These are phyloP conservation scores for Ariopsis seemanni DNA, from an alignment of 2,113 vertebrate genomes.

Conservation along the genomic window DNA sequence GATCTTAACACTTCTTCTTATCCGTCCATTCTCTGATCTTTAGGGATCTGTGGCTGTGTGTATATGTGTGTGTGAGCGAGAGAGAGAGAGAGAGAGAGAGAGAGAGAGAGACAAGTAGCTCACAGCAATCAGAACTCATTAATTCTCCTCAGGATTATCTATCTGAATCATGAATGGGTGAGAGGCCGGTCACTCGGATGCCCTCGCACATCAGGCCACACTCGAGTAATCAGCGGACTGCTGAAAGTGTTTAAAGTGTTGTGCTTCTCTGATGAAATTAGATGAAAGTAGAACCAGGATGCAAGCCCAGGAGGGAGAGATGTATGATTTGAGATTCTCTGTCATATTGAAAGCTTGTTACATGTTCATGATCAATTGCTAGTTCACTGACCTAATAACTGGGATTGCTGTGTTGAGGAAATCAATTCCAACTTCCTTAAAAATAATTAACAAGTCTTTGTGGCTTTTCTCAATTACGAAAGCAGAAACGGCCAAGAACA, in stretches of 20 bases:
- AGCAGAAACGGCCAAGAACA: neutral
- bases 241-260: neutral
- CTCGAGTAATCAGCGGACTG: neutral
- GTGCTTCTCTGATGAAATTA: neutral
- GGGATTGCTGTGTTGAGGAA: conserved; percentile 22
- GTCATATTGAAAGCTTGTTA: conserved; percentile 16
- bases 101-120: neutral
- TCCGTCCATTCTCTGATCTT: neutral
- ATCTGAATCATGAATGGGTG: neutral
- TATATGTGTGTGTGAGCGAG: conserved; percentile 6
- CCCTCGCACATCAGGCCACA: neutral
- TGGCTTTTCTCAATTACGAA: conserved; percentile 1
- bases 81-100: neutral
- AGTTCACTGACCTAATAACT: conserved; percentile 32
- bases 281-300: neutral
- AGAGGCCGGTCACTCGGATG: neutral
- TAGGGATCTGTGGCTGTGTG: neutral
- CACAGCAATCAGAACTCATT: conserved; percentile 17
- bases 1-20: conserved; percentile 5
- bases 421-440: neutral
- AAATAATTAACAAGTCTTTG: neutral
- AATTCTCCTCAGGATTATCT: neutral
- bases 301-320: neutral
- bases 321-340: neutral
- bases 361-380: conserved; percentile 18